Base-by-base conservation (phyloP, 2,113 vertebrate species). In the Phoxinus phoxinus region DNA sequence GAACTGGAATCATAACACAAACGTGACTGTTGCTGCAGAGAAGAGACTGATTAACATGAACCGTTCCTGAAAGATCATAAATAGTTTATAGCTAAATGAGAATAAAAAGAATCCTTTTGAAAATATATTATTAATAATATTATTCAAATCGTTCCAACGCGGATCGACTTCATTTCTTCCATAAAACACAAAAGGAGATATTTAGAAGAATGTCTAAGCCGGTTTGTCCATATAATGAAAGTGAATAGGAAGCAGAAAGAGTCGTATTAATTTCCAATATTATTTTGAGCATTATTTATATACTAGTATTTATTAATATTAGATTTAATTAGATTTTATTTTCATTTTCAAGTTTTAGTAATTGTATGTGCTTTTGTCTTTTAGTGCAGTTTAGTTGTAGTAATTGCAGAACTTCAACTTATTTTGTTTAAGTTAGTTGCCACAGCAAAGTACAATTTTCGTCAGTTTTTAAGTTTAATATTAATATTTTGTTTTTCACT, bases 141-240 rank as follows among this genome's bases (percentile, higher is more conserved):
- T 32, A 67, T 32, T 67, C 21, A 72, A n/a, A 35, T 72, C 44
- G 21, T 72, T 72, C 69, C 37, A 72, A 44, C 44, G 69, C 69
- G 0, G 8, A 21, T 11, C 3, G 12, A 13, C 69, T 72, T 23
- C 2, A 37, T 44, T 72, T 44, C 32, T 69, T 69, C 17, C 8
- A 35, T 35, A 69, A 72, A 72, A n/a, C 21, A 72, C 4, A 44
- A 25, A n/a, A 41, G 10, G 4, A 72, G 69, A 72, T 72, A 72
- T 72, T n/a, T 25, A 13, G 37, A 44, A n/a, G 11, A 72, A n/a
- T 72, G 37, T n/a, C 69, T 7, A 41, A 72, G 11, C 2, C 10
- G 17, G 0, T 67, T 67, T 35, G 32, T 35, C 30, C 17, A 21
- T 65, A 17, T 19, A 65, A 32, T 19, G 13, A 67, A 32, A 8